Evolutionary conservation across 2,113 vertebrate species (phyloP).

Genomic region (Eonycteris spelaea): DNA sequence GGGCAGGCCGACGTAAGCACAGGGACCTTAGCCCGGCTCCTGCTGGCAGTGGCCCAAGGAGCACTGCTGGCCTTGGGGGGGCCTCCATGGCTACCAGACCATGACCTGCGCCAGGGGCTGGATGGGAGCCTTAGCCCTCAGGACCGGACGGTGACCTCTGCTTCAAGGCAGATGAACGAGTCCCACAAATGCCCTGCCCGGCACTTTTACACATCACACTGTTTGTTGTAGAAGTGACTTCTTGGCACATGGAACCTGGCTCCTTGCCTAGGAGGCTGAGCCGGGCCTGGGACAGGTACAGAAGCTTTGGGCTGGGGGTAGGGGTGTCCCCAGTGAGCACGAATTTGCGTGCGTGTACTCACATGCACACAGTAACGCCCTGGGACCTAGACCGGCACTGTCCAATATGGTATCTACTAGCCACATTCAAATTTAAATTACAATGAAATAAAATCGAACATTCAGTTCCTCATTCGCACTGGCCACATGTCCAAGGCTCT

Average conservation of each 20-base stretch:
- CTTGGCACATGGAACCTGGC: constrained; percentile 58
- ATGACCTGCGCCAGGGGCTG: not conserved
- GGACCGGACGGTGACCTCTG: not conserved
- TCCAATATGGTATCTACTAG: not conserved
- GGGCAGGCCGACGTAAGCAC: not conserved
- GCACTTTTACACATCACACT: not conserved
- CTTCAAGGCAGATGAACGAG: not conserved
- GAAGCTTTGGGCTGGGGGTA: not conserved
- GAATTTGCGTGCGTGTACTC: too few species aligned
- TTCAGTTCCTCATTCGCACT: not conserved
- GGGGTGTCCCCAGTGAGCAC: not conserved
- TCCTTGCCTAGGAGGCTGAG: constrained; percentile 59
- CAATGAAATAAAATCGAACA: not conserved
- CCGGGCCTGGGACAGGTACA: constrained; percentile 48
- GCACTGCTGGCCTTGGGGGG: not conserved
- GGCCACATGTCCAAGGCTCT: not conserved
- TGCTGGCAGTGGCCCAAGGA: not conserved
- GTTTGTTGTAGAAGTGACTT: constrained; percentile 72
- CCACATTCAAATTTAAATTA: not conserved
- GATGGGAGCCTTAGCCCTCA: not conserved
- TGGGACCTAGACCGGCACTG: not conserved
- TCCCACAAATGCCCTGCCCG: constrained; percentile 46
- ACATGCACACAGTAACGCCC: not conserved
- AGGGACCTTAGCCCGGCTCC: not conserved
- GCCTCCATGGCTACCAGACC: not conserved